A percentile compares a stretch with the other conserved stretches of the same genome.
Conservation (phyloP, 1,140 invertebrate species). For the Aphidius gifuensis region DNA sequence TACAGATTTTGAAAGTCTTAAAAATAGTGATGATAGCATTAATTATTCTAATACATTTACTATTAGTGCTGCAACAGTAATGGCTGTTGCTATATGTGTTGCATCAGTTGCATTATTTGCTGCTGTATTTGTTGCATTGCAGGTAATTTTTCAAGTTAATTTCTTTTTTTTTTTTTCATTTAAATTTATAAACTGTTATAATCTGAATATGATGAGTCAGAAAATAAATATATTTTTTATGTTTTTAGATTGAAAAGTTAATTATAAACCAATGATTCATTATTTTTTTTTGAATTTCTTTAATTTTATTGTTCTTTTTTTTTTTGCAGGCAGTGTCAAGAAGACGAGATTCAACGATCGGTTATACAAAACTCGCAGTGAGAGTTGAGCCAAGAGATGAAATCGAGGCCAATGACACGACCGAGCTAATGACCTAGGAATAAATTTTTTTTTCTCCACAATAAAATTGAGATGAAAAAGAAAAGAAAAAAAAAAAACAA, state of each 20-base stretch:
- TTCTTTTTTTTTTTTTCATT: slow-evolving; percentile 7
- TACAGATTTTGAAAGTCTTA: slow-evolving; percentile 39
- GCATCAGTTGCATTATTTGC: slow-evolving; percentile 65
- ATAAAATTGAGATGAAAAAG: slow-evolving; percentile 9
- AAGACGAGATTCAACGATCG: slow-evolving; percentile 45
- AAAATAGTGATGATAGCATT: slow-evolving; percentile 41
- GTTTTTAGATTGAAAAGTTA: too few species aligned
- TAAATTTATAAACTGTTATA: too few species aligned
- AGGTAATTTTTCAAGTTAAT: slow-evolving; percentile 52
- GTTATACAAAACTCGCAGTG: slow-evolving; percentile 49
- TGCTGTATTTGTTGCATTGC: slow-evolving; percentile 65
- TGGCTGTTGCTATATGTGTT: slow-evolving; percentile 65
- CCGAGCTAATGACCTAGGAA: slow-evolving; percentile 50
- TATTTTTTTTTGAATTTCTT: too few species aligned
- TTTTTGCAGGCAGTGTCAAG: slow-evolving; percentile 41
- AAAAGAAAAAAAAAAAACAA: slow-evolving; percentile 10
- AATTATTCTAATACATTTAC: slow-evolving; percentile 49
- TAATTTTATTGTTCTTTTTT: not conserved
- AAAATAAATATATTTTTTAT: too few species aligned
- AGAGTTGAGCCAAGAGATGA: slow-evolving; percentile 48
- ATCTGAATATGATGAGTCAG: too few species aligned
- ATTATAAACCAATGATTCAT: not conserved
- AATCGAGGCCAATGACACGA: slow-evolving; percentile 44
- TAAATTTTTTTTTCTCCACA: not conserved
- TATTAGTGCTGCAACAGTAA: slow-evolving; percentile 62